These are phyloP conservation scores for Phortica magna DNA, from an alignment of 2,888 invertebrate genomes.

Conservation along the genomic window DNA sequence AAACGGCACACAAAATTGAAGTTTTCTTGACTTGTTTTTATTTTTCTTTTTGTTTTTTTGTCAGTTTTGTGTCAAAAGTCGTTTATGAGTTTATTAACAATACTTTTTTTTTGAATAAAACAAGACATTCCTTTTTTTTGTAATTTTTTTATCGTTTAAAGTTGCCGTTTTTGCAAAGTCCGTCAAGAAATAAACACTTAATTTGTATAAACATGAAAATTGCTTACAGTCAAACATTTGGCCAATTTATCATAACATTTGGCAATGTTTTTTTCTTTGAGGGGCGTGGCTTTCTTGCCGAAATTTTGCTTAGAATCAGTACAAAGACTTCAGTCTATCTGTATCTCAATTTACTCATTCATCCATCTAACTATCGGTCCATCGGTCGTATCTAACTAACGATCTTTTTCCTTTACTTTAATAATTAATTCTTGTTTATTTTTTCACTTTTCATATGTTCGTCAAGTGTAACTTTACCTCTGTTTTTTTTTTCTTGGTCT, in stretches of 20 bases:
- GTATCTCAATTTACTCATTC: too few species aligned
- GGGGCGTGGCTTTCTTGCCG: neutral
- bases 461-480: neutral
- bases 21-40: neutral
- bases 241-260: conserved; percentile 10
- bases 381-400: too few species aligned
- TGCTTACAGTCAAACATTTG: neutral
- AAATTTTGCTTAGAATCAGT: too few species aligned
- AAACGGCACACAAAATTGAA: neutral
- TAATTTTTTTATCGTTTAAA: neutral
- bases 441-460: neutral
- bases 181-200: neutral
- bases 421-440: neutral
- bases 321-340: too few species aligned
- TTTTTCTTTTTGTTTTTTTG: neutral
- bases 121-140: too few species aligned
- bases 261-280: neutral
- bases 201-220: neutral
- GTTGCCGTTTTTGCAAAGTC: neutral
- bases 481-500: neutral
- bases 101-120: neutral
- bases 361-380: too few species aligned
- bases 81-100: conserved; percentile 31
- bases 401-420: too few species aligned
- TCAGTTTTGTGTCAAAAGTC: conserved; percentile 17